These are phyloP conservation scores for Distichodus sexfasciatus DNA, from an alignment of 2,797 vertebrate genomes.

Conservation along the genomic window DNA sequence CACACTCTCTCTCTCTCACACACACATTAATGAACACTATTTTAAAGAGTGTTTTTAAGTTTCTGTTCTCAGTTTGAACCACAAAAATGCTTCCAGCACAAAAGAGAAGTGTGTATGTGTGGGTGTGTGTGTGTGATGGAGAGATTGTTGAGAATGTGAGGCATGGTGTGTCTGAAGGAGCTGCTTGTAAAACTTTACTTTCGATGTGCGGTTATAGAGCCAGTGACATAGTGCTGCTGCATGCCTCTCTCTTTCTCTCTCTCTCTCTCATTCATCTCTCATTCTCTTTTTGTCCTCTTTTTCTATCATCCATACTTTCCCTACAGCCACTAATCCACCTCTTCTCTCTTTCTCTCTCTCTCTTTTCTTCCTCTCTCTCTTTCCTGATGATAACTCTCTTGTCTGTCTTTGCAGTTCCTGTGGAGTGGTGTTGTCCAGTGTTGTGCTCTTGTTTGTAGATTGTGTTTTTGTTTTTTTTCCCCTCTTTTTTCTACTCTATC, in stretches of 20 bases:
- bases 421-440: slow-evolving; percentile 85
- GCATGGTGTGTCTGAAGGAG: slow-evolving; percentile 37
- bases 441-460: slow-evolving; percentile 88
- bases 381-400: slow-evolving; percentile 75
- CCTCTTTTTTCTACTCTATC: slow-evolving; percentile 30
- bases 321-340: neutral
- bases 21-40: too few relatives aligned
- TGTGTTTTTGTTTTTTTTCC: slow-evolving; percentile 77
- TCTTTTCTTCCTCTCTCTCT: slow-evolving; percentile 14
- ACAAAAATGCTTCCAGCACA: neutral
- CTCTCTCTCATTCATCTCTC: slow-evolving; percentile 40
- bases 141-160: neutral
- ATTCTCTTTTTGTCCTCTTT: slow-evolving; percentile 41
- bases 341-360: slow-evolving; percentile 33
- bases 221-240: slow-evolving; percentile 67
- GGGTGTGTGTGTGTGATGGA: slow-evolving; percentile 10
- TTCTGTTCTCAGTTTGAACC: too few relatives aligned
- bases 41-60: too few relatives aligned
- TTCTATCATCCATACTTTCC: slow-evolving; percentile 11
- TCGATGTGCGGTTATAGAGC: slow-evolving; percentile 42
- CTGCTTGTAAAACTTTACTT: slow-evolving; percentile 35
- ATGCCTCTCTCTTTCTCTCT: slow-evolving; percentile 54
- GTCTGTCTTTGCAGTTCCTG: slow-evolving; percentile 89
- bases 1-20: too few relatives aligned
- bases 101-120: neutral